Evolutionary conservation across 2,888 invertebrate species (phyloP).

Genomic region (Gerosis bhagava): DNA sequence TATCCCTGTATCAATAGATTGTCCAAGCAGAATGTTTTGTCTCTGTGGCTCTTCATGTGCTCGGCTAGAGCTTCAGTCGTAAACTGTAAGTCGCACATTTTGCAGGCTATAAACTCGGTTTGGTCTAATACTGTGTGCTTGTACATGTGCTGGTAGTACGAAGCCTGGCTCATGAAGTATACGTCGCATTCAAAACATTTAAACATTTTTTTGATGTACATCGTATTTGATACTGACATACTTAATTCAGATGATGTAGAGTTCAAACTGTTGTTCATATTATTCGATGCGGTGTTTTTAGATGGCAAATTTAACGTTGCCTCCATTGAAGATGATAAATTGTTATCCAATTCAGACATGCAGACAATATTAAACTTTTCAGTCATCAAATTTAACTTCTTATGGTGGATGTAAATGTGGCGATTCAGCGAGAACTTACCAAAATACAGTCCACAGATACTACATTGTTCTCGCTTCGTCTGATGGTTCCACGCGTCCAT

Average conservation of each 20-base stretch:
- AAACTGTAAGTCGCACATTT: slow-evolving; percentile 55
- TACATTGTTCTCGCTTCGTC: not conserved
- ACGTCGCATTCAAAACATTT: slow-evolving; percentile 52
- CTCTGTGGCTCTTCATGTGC: slow-evolving; percentile 50
- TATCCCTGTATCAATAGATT: slow-evolving; percentile 49
- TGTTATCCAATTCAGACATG: not conserved
- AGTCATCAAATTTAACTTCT: not conserved
- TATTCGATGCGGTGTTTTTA: no score
- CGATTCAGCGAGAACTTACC: slow-evolving; percentile 2
- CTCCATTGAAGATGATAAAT: no score
- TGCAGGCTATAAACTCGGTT: slow-evolving; percentile 54
- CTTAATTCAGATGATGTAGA: no score
- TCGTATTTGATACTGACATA: no score
- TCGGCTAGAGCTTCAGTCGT: slow-evolving; percentile 40
- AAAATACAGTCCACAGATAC: not conserved
- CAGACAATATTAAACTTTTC: slow-evolving; percentile 5
- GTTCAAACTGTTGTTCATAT: no score
- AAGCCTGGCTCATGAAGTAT: slow-evolving; percentile 41
- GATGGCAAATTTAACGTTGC: no score
- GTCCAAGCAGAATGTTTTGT: slow-evolving; percentile 42
- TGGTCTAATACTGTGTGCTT: slow-evolving; percentile 44
- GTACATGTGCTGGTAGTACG: slow-evolving; percentile 45
- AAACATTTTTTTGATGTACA: slow-evolving; percentile 32
- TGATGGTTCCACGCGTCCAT: not conserved
- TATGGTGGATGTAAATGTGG: slow-evolving; percentile 10